Percentiles rank a stretch among this genome's conserved stretches.
These are phyloP conservation scores for Melanostoma scalare DNA, from an alignment of 2,888 invertebrate genomes.

Conservation along the genomic window DNA sequence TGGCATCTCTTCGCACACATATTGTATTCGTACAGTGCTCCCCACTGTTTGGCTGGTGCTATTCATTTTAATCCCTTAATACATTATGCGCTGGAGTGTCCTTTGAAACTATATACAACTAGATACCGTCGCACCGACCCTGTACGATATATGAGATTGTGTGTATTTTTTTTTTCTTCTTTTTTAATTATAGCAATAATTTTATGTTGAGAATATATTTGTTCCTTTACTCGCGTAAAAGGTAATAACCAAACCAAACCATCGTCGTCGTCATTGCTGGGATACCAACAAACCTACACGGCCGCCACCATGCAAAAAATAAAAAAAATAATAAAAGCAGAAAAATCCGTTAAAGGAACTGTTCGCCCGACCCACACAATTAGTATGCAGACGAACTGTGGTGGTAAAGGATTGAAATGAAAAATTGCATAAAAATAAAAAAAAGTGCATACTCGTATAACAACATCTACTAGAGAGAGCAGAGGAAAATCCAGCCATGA, in stretches of 20 bases:
- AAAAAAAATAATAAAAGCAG: conserved; percentile 12
- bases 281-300: conserved; percentile 35
- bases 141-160: conserved; percentile 35
- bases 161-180: conserved; percentile 46
- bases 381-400: conserved; percentile 68
- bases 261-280: conserved; percentile 45
- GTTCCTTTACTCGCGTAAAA: conserved; percentile 60
- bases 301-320: not conserved
- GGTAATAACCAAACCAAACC: conserved; percentile 67
- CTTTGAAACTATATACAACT: conserved; percentile 59
- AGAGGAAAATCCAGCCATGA: conserved; percentile 54
- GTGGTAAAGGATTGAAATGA: conserved; percentile 71
- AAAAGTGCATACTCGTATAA: not conserved
- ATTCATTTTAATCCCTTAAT: conserved; percentile 70
- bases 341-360: conserved; percentile 62
- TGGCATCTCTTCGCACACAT: conserved; percentile 43
- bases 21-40: conserved; percentile 61
- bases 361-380: conserved; percentile 66
- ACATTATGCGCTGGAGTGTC: conserved; percentile 66
- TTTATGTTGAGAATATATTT: conserved; percentile 64
- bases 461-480: conserved; percentile 15
- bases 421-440: conserved; percentile 62
- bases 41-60: conserved; percentile 29
- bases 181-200: conserved; percentile 72
- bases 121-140: conserved; percentile 18